These are phyloP conservation scores for Phoenicopterus ruber DNA, from an alignment of 2,113 vertebrate genomes.

Conservation along the genomic window DNA sequence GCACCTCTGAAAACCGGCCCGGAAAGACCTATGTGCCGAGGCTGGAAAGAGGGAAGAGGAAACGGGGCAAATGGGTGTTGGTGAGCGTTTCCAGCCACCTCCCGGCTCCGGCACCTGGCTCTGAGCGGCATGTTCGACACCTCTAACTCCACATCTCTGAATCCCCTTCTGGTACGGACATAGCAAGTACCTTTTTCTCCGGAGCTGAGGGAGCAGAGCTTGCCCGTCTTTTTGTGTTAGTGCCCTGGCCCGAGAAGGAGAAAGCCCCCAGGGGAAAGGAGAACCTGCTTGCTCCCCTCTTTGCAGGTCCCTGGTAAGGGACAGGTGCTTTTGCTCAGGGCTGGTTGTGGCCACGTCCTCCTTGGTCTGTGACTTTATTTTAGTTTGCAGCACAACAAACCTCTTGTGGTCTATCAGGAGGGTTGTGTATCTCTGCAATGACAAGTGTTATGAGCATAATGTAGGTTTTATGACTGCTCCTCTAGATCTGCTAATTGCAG, in stretches of 20 bases:
- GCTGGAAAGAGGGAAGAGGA: background rate
- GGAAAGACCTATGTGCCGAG: background rate
- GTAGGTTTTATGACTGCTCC: slow-evolving; percentile 12
- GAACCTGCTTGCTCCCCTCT: background rate
- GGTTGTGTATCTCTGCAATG: background rate
- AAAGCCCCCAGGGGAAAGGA: background rate
- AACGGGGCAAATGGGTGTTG: background rate
- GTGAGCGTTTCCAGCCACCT: background rate
- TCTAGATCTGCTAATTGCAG: slow-evolving; percentile 12
- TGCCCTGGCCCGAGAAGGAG: background rate
- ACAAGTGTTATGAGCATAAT: slow-evolving; percentile 1
- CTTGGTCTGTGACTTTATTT: background rate
- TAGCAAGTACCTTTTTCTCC: background rate
- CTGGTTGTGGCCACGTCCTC: background rate
- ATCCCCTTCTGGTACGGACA: background rate
- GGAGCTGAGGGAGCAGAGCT: background rate
- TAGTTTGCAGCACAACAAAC: background rate
- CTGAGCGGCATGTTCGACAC: background rate
- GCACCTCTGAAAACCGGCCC: slow-evolving; percentile 2
- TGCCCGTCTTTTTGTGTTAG: background rate
- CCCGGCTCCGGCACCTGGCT: background rate
- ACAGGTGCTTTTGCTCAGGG: background rate
- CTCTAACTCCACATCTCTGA: background rate
- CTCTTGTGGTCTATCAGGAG: background rate
- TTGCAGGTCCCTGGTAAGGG: background rate